These are phyloP conservation scores for Epirrita christyi DNA, from an alignment of 2,888 invertebrate genomes.

Conservation along the genomic window DNA sequence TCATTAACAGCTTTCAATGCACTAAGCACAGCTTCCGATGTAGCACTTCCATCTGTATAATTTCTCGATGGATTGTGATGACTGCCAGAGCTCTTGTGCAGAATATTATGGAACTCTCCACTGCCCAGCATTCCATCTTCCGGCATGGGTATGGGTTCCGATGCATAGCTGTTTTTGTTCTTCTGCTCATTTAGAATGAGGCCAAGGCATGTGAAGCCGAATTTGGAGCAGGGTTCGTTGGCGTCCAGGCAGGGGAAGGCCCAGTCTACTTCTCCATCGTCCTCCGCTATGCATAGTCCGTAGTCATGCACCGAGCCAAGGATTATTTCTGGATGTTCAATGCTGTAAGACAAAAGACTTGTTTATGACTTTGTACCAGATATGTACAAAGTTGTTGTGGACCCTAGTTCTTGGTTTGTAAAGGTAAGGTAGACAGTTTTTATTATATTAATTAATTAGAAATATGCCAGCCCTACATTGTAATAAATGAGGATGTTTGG, in stretches of 20 bases:
- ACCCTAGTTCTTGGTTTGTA: no score
- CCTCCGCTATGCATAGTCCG: conserved; percentile 97
- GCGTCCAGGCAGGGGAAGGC: conserved; percentile 97
- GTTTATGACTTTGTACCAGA: no score
- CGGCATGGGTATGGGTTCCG: conserved; percentile 65
- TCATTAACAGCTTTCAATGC: conserved; percentile 78
- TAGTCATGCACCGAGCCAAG: conserved; percentile 89
- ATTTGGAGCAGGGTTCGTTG: conserved; percentile 95
- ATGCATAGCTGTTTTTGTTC: conserved; percentile 52
- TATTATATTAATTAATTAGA: no score
- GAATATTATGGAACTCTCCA: conserved; percentile 61
- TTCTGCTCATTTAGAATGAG: conserved; percentile 93
- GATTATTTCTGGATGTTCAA: conserved; percentile 86
- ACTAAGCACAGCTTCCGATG: conserved; percentile 73
- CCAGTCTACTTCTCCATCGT: conserved; percentile 97
- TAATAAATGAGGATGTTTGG: no score
- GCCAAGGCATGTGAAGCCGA: conserved; percentile 95
- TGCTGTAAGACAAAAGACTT: conserved; percentile 64
- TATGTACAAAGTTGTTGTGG: no score
- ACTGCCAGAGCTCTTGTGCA: conserved; percentile 73
- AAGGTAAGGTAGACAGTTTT: no score
- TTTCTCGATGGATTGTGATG: conserved; percentile 67
- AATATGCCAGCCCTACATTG: no score
- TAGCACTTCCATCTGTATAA: conserved; percentile 75
- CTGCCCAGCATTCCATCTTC: conserved; percentile 61